Evolutionary conservation across 2,888 invertebrate genomes (phyloP), one percentile per base, ranked within the genome.

Genomic region (Nomada flava): DNA sequence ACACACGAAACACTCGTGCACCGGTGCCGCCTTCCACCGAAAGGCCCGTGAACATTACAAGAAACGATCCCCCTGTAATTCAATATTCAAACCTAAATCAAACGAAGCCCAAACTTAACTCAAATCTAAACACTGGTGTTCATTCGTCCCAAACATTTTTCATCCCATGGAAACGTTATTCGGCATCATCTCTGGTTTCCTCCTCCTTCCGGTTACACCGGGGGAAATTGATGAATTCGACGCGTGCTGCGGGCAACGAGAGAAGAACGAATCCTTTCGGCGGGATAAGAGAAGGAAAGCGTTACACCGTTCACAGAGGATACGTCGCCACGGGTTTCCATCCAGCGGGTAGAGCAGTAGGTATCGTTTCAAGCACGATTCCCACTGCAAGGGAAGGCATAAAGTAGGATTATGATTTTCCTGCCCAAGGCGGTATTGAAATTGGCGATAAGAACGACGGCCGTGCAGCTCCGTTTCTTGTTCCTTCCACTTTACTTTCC

Each of bases 321-420:
- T 60, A 26, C 18, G 18, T 42, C 50, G 63, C 71, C 57, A 42
- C n/a, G 36, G 50, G 75, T 53, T 73, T 76, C 62, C 44, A 47
- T 64, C n/a, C 73, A 11, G 47, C 62, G 36, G 29, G 60, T 2
- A 11, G 64, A 62, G 23, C 23, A 23, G 29, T 29, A 7, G 2
- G 47, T 64, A 57, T 59, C 77, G 65, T 42, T 3, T 23, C 60
- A 68, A 60, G 57, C 79, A 82, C 26, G 77, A 69, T 81, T 76
- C 83, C 69, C 71, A 65, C 62, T 64, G 68, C 52, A 75, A 78
- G 76, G 83, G 82, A 83, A 74, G 36, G 77, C 63, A 71, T 71
- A 74, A 83, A 82, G 29, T 60, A 57, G 79, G 75, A 76, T 83
- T 79, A 83, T 69, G 83, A 83, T 83, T 83, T 83, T 78, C 83